Evolutionary conservation across 2,888 invertebrate genomes (phyloP).

Genomic region (Thyatira batis): DNA sequence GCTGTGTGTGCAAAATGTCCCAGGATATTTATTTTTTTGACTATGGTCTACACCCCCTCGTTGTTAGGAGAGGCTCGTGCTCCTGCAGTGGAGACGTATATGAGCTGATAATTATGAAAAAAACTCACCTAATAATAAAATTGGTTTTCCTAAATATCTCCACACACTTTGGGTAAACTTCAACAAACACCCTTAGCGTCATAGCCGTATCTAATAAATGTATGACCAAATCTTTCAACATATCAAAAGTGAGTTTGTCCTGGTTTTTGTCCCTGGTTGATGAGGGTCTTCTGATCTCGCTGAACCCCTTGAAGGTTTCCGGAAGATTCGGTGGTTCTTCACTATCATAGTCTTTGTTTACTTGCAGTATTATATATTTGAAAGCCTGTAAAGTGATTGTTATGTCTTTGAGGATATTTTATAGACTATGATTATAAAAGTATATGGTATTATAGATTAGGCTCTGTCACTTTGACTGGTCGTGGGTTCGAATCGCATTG

Average conservation of each 20-base stretch:
- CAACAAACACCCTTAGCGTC: slow-evolving; percentile 86
- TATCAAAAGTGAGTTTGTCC: slow-evolving; percentile 65
- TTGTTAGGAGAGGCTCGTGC: no score
- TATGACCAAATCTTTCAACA: slow-evolving; percentile 85
- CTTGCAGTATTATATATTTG: slow-evolving; percentile 76
- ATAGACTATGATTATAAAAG: no score
- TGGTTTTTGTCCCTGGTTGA: slow-evolving; percentile 32
- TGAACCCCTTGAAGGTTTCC: slow-evolving; percentile 73
- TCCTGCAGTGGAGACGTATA: no score
- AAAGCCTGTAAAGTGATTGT: slow-evolving; percentile 75
- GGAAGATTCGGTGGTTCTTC: slow-evolving; percentile 72
- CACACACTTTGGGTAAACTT: slow-evolving; percentile 83
- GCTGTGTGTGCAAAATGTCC: no score
- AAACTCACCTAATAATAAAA: slow-evolving; percentile 80
- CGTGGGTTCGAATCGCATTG: no score
- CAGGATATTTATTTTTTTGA: no score
- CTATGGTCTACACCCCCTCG: no score
- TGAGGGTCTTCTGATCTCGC: slow-evolving; percentile 62
- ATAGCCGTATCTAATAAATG: slow-evolving; percentile 87
- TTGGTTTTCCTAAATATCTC: slow-evolving; percentile 80
- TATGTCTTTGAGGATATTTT: no score
- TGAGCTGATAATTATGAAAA: no score
- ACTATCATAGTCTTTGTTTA: slow-evolving; percentile 73
- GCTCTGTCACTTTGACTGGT: no score
- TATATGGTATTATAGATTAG: no score